Evolutionary conservation across 2,797 vertebrate species (phyloP), one percentile per base, ranked within the genome.

Genomic region (Halcyon badia): DNA sequence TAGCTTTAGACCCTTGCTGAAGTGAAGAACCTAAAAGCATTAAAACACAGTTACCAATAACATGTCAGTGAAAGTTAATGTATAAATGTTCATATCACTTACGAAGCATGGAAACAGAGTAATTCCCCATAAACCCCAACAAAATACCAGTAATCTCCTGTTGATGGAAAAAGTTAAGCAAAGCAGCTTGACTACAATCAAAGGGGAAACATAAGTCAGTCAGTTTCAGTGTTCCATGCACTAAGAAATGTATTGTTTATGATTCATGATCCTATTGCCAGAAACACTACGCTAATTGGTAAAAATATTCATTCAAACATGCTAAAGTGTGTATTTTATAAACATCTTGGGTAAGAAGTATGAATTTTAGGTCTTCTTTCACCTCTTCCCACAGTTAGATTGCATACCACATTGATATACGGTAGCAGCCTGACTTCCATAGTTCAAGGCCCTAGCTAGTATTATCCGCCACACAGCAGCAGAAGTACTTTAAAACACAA

Each of bases 1-100:
- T 90, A 49, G 92, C 94, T 52, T 95, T 98, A 90, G 96, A 97
- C 62, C 94, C 42, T 76, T 97, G 97, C 28, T 82, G 96, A 57
- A 94, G 72, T 37, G 83, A 91, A 64, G 89, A 91, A 94, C 97
- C 98, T 98, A 90, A 41, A 97, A 86, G 31, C 64, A 93, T 92
- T 41, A 77, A 70, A 25, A 81, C 25, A 66, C 5, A 84, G 68
- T 48, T 35, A 87, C 31, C 31, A 87, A 30, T 9, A 62, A 57
- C 11, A 49, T 1, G 3, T 35, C 72, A 71, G 54, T 76, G 41
- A 41, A 81, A 57, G 25, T 15, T 31, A 65, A 26, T 0, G 0
- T 60, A 46, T 42, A 19, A 41, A 44, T 21, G 31, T 26, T 81
- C 4, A 0, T 28, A 51, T 33, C 16, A 51, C 2, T 61, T 46